Base-by-base conservation (phyloP, 2,888 invertebrate species). In the Myopa tessellatipennis region DNA sequence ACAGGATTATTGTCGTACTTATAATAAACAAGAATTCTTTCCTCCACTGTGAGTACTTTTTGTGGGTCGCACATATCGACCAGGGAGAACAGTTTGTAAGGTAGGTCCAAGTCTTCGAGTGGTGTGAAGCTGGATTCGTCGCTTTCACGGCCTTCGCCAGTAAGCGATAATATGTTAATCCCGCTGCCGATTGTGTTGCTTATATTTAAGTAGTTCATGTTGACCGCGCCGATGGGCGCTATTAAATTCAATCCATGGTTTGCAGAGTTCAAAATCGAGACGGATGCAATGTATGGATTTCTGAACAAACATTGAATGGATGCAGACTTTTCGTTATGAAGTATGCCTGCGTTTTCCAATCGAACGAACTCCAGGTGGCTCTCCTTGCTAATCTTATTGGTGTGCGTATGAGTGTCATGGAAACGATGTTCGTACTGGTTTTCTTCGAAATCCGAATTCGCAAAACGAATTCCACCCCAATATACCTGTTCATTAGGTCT, bases 401-500 rank as follows among this genome's bases (percentile, higher is more conserved):
- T 93, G 83, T 96, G 96, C 0, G 95, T 95, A 70, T 94, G 92
- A 8, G 94, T 92, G 84, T 96, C 95, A 84, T 96, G 96, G 77
- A 95, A 92, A 76, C 95, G 91, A 83, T 95, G 93, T 82, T 95
- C 94, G 85, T 95, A 96, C 3, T 94, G 89, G 80, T 94, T 93
- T 87, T 96, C 95, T 87, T 98, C 98, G 87, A 97, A 97, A 87
- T 96, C 94, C 4, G 95, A 92, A 86, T 95, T 93, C 0, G 97
- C 94, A 87, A 98, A 98, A 79, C 98, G 91, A 80, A 99, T 93
- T 55, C 99, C 99, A 63, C 99, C 99, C 99, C 99, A 99, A 85
- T 97, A 96, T 70, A 95, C 93, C 4, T 84, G 83, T 36, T 83
- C 82, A 77, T 92, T 90, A 14, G 85, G 85, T 5, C 92, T 90